These are phyloP conservation scores for Microcebus tavaratra DNA, from an alignment of 2,113 vertebrate genomes.

Conservation along the genomic window DNA sequence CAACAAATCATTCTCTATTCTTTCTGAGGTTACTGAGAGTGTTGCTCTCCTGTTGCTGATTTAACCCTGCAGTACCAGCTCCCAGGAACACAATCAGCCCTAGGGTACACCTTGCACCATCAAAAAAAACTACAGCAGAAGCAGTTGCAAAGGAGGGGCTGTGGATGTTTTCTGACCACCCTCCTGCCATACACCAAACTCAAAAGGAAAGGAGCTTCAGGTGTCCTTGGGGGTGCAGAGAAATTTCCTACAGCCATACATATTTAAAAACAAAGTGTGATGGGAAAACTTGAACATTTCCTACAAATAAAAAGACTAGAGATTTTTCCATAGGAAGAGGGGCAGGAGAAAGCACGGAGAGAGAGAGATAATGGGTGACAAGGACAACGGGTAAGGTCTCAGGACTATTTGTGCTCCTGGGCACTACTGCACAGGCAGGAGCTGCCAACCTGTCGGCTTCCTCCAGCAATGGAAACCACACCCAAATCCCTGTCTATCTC, in stretches of 20 bases:
- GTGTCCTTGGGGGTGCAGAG: neutral
- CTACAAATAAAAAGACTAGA: neutral
- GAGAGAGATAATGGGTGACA: neutral
- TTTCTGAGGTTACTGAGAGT: slow-evolving; percentile 58
- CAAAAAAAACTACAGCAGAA: slow-evolving; percentile 9
- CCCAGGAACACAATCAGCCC: slow-evolving; percentile 41
- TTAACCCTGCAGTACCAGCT: slow-evolving; percentile 47
- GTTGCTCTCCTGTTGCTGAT: slow-evolving; percentile 55
- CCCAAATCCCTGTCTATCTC: neutral
- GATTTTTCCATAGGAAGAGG: neutral
- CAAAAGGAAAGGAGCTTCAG: neutral
- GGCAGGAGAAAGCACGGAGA: neutral
- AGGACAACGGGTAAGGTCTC: neutral
- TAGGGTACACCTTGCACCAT: neutral
- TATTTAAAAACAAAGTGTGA: neutral
- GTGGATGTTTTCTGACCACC: neutral
- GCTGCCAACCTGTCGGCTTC: neutral
- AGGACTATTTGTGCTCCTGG: neutral
- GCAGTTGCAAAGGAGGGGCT: neutral
- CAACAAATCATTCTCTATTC: slow-evolving; percentile 65
- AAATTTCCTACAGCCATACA: neutral
- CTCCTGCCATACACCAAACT: neutral
- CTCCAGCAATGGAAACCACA: neutral
- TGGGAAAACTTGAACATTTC: neutral
- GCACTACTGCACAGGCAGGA: neutral